Evolutionary conservation across 2,113 vertebrate species (phyloP), one percentile per base, ranked within the genome.

Genomic region (Vireo altiloquus): DNA sequence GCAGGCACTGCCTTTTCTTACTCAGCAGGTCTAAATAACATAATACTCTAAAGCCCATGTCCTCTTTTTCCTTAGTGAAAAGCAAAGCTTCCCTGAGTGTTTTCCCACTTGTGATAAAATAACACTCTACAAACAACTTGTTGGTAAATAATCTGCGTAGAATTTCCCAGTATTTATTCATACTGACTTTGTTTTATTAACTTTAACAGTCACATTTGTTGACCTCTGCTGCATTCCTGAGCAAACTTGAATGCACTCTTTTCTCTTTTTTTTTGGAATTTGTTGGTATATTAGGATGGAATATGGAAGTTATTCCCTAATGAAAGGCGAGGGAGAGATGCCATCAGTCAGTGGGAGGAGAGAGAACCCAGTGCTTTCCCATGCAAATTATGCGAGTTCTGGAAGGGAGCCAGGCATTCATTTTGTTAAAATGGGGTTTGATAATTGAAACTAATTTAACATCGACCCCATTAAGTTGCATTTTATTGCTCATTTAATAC

Each of bases 401-500:
- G 84, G 94, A 92, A 33, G 20, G 27, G 53, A 95, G 84, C 82
- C 90, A 96, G 63, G 61, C 90, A 79, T 78, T 97, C 92, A 90
- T 94, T 94, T 74, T 72, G 63, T 87, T 96, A 81, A 87, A 96
- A 95, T 81, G 91, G 96, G 86, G 86, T 69, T 87, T 82, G 96
- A 97, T 96, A 94, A 95, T 89, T 96, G 85, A 96, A 95, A 96
- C 80, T 90, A 94, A 91, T 88, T 72, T 65, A 95, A 93, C 75
- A 60, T 75, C 79, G 76, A 63, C 88, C 77, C 70, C 89, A 86
- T 96, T 80, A 96, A 92, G 94, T 95, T 90, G 81, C 91, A 70
- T 94, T 97, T 97, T 94, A 97, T 91, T 95, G 96, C 91, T 94
- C 78, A 60, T 92, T 92, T 97, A 92, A 93, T 89, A 19, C 6